Base-by-base conservation (phyloP, 30 jellyfish, hydroid and myxozoan species). In the Pelagia noctiluca region DNA sequence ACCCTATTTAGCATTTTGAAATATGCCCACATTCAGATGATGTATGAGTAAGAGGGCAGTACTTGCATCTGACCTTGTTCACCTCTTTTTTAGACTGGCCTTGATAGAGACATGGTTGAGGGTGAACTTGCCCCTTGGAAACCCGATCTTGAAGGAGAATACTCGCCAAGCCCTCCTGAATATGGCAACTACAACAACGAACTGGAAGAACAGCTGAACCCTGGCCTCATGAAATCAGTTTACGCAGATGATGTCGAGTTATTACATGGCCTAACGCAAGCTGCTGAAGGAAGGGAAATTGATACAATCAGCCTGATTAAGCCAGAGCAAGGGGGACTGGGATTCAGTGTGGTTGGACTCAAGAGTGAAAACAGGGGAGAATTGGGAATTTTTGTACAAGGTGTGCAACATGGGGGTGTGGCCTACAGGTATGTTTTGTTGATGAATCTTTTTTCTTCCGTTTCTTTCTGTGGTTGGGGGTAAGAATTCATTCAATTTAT, bases 331-430 rank as follows among this genome's bases (percentile, higher is more conserved):
- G 98, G 98, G 26, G 98, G 98, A 0, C 92, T 92, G 0, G 98
- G 98, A 18, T 92, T 92, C 89, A 92, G 98, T 86, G 98, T 92
- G 49, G 97, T 87, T 80, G 98, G 98, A 8, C 73, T 92, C 66
- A 86, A 87, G 67, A 92, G 98, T 86, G 98, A 86, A 24, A 92
- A 81, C 33, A 80, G 95, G 46, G 97, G 96, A 34, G 98, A 92
- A 65, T 93, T 92, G 21, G 98, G 98, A 2, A 92, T 92, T 24
- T 92, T 75, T 66, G 98, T 92, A 57, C 98, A 92, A 80, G 96
- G 87, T 37, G 70, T 92, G 2, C 98, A 92, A 63, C 89, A 95
- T 53, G 97, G 97, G 11, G 98, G 98, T 22, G 95, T 92, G 32
- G 98, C 98, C 28, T 96, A 86, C 47, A 86, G 97, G 98, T 92